Conservation (phyloP, 1,140 invertebrate species). For the Ceratina japonica region DNA sequence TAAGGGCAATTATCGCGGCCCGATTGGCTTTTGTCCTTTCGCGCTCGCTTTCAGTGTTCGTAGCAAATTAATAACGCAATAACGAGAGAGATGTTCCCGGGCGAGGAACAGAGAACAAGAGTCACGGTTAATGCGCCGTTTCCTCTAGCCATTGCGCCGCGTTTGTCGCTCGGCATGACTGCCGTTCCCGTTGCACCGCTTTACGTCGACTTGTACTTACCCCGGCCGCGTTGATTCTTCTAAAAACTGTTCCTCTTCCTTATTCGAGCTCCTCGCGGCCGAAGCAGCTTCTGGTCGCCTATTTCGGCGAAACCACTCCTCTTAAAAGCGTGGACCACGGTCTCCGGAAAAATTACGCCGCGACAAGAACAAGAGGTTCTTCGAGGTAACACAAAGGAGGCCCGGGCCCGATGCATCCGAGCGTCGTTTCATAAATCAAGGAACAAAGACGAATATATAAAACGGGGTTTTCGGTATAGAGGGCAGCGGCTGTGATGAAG, state of each 20-base stretch:
- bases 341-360: slow-evolving; percentile 20
- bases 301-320: slow-evolving; percentile 16
- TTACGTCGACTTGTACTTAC: no score
- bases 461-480: background rate
- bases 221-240: background rate
- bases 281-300: background rate
- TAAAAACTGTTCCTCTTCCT: background rate
- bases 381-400: slow-evolving; percentile 5
- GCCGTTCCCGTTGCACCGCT: background rate
- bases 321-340: slow-evolving; percentile 24
- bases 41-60: background rate
- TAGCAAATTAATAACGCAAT: slow-evolving; percentile 5
- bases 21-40: background rate
- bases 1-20: background rate
- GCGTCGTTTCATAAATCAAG: slow-evolving; percentile 36
- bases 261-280: background rate
- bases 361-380: slow-evolving; percentile 9
- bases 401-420: slow-evolving; percentile 16
- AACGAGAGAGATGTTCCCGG: slow-evolving; percentile 1
- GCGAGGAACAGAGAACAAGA: slow-evolving; percentile 9
- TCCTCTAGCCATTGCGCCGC: slow-evolving; percentile 36
- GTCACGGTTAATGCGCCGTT: slow-evolving; percentile 54
- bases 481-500: background rate
- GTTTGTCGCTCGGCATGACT: background rate
- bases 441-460: slow-evolving; percentile 15